Percentiles rank a stretch among this genome's conserved stretches.
These are phyloP conservation scores for Drosophila sechellia DNA, from an alignment of 1,140 invertebrate species.

Conservation along the genomic window DNA sequence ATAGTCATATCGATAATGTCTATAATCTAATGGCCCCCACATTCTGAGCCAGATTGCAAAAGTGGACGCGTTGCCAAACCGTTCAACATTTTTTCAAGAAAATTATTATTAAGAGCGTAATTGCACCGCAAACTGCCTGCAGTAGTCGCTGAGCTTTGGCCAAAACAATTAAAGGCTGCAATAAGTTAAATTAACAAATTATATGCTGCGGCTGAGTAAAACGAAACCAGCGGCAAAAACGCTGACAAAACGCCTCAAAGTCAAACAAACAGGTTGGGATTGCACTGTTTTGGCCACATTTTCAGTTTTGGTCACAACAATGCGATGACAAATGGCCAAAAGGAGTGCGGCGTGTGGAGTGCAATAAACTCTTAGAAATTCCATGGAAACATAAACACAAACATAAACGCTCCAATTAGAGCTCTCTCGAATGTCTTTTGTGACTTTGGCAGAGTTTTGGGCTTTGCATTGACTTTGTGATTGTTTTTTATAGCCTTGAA, in stretches of 20 bases:
- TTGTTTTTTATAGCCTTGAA: conserved; percentile 28
- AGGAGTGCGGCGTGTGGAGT: conserved; percentile 52
- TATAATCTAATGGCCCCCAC: conserved; percentile 37
- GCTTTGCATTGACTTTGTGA: conserved; percentile 25
- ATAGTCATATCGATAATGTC: conserved; percentile 35
- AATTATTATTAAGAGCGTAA: conserved; percentile 75
- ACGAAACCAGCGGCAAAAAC: conserved; percentile 48
- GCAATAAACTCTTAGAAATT: conserved; percentile 75
- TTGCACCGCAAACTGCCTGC: conserved; percentile 44
- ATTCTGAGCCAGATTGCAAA: conserved; percentile 68
- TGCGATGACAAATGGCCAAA: conserved; percentile 51
- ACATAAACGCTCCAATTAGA: conserved; percentile 57
- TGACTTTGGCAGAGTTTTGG: conserved; percentile 41
- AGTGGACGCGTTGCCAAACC: conserved; percentile 65
- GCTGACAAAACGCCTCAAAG: conserved; percentile 62
- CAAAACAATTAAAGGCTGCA: conserved; percentile 71
- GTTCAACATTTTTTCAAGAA: conserved; percentile 65
- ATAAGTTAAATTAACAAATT: conserved; percentile 70
- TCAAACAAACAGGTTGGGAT: conserved; percentile 52
- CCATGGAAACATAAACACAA: conserved; percentile 70
- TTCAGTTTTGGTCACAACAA: conserved; percentile 22
- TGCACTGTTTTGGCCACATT: conserved; percentile 47
- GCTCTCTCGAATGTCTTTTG: conserved; percentile 29
- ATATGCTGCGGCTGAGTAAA: conserved; percentile 33
- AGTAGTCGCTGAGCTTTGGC: conserved; percentile 55